Evolutionary conservation across 2,113 vertebrate genomes (phyloP), one percentile per base, ranked within the genome.

Genomic region (Alethe castanea): DNA sequence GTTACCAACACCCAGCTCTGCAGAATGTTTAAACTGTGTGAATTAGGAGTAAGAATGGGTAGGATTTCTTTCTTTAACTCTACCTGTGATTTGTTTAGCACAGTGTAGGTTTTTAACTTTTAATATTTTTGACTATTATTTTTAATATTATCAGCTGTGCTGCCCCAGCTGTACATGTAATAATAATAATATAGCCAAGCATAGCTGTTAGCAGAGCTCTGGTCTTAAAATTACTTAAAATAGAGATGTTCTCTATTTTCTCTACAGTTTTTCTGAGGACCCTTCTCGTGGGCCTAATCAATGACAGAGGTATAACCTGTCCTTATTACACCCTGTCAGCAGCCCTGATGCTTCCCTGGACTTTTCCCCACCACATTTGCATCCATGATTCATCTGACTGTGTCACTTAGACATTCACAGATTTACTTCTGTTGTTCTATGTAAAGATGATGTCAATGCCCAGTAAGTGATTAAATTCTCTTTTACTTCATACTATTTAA

Each of bases 231-330:
- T 23, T 23, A 4, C 9, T 71, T 60, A 40, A 57, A 50, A 62
- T 14, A 20, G 25, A 50, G 19, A 28, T 36, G 4, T 61, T 69
- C n/a, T 78, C 6, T 24, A 50, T 35, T 35, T 35, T 35, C 35
- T 35, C 35, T 35, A 1, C 6, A 18, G 16, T 31, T 70, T 62
- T 45, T 69, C 50, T 31, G 12, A 86, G 40, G 44, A 44, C 7
- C 1, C 36, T 70, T 42, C 19, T 73, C 0, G 1, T 8, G 31
- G 20, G 3, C 1, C 1, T 22, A 31, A 28, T 16, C 23, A 31
- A 7, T 52, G 35, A 5, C 3, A 65, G 31, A 56, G 20, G 5
- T n/a, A 23, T 18, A 44, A 81, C 22, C 26, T 50, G 9, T 20
- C 16, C 44, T n/a, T 44, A 20, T 14, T 24, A 25, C 16, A 54